Evolutionary conservation across 2,113 vertebrate genomes (phyloP), one percentile per base, ranked within the genome.

Genomic region (Sylvia atricapilla): DNA sequence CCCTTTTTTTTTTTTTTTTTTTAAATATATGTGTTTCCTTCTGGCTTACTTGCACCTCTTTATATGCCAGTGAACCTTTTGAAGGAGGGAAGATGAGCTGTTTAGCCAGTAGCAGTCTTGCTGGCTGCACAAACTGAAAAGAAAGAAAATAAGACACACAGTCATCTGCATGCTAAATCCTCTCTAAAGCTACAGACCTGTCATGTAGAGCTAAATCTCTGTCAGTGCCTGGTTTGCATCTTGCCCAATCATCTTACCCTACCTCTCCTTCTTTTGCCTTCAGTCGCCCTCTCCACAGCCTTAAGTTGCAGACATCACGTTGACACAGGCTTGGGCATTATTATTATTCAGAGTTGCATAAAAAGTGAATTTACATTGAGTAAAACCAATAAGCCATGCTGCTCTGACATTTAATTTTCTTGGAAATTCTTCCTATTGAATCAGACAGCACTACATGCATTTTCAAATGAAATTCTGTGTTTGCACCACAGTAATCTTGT

Each of bases 321-420:
- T 97, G 96, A 96, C 95, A 90, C 66, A 79, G 84, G 93, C 74
- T 93, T 46, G 63, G 87, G 83, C 72, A 76, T 96, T 95, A 96
- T 96, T 97, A 97, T 97, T 97, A 97, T 96, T 97, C 96, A 93
- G 88, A 95, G 52, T 89, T 84, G 93, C 84, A 64, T 94, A 92
- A 93, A 94, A 97, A 96, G 64, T 83, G 88, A 97, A 97, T 97
- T 96, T 96, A 95, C 94, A 93, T 94, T 96, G 92, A 96, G 55
- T 81, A 90, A 97, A 97, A 95, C 96, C 95, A 97, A 95, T 97
- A 97, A 97, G 89, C 95, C 7, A 1, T 76, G 44, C 81, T 85
- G 52, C 77, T 74, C 89, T 97, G 96, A 97, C 96, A 96, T 97
- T 97, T 98, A 94, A 95, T 98, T 98, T 97, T 96, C 94, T 91